Percentiles rank a stretch among this genome's conserved stretches.
These are phyloP conservation scores for Pangasius mekongensis DNA, from an alignment of 2,797 vertebrate genomes.

Conservation along the genomic window DNA sequence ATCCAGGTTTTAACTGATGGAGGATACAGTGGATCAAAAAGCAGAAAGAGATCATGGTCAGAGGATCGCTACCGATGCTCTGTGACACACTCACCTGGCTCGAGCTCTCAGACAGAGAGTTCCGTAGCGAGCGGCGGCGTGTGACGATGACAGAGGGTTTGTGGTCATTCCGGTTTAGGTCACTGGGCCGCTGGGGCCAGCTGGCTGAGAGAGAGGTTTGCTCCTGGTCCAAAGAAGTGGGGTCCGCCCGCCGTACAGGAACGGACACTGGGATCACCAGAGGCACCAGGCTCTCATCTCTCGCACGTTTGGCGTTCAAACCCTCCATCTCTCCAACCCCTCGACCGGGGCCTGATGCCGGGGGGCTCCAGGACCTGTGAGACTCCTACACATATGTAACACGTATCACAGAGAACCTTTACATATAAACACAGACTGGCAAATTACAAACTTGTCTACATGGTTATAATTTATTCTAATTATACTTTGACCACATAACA, in stretches of 20 bases:
- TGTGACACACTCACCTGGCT: slow-evolving; percentile 78
- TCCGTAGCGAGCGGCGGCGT: slow-evolving; percentile 86
- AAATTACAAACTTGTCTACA: neutral
- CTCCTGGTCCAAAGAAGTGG: slow-evolving; percentile 74
- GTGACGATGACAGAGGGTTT: slow-evolving; percentile 94
- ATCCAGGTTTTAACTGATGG: slow-evolving; percentile 34
- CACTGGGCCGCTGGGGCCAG: slow-evolving; percentile 72
- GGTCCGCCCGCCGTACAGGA: slow-evolving; percentile 84
- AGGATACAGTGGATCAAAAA: slow-evolving; percentile 15
- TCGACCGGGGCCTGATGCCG: slow-evolving; percentile 50
- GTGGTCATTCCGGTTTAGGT: slow-evolving; percentile 76
- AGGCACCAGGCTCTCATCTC: slow-evolving; percentile 87
- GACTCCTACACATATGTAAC: slow-evolving; percentile 65
- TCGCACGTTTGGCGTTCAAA: slow-evolving; percentile 75
- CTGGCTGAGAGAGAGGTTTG: slow-evolving; percentile 70
- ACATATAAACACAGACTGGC: neutral
- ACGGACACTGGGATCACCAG: slow-evolving; percentile 97
- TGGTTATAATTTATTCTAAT: neutral
- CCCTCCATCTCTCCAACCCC: slow-evolving; percentile 64
- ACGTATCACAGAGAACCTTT: slow-evolving; percentile 9
- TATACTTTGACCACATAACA: neutral
- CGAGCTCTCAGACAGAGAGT: slow-evolving; percentile 78
- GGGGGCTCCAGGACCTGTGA: slow-evolving; percentile 75
- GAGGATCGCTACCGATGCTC: neutral
- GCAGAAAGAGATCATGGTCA: neutral